These are phyloP conservation scores for Cephus cinctus DNA, from an alignment of 1,140 invertebrate genomes.

Conservation along the genomic window DNA sequence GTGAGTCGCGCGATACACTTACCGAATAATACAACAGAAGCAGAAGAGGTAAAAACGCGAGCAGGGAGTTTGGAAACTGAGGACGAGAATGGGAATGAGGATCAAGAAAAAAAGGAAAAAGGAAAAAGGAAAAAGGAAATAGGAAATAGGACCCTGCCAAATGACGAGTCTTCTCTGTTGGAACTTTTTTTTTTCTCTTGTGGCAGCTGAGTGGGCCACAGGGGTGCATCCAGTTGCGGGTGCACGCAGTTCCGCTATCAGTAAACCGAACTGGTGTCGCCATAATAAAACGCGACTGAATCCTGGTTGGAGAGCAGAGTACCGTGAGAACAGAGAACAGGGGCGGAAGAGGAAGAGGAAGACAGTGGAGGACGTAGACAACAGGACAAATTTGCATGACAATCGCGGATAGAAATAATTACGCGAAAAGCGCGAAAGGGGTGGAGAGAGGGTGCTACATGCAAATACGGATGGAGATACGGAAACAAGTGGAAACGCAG, in stretches of 20 bases:
- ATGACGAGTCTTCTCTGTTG: neutral
- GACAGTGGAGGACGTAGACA: neutral
- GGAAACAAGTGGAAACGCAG: too few species aligned
- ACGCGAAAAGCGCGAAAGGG: slow-evolving; percentile 1
- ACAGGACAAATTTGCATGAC: slow-evolving; percentile 4
- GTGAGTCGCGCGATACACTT: too few species aligned
- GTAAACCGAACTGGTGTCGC: too few species aligned
- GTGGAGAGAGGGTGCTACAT: too few species aligned
- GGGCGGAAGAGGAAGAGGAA: neutral
- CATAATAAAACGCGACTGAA: neutral
- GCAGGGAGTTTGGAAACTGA: neutral
- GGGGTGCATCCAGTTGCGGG: neutral
- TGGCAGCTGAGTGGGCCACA: too few species aligned
- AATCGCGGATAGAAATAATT: slow-evolving; percentile 3
- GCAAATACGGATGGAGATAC: too few species aligned
- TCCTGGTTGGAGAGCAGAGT: neutral
- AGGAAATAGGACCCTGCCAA: neutral
- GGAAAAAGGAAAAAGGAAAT: neutral
- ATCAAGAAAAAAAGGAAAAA: neutral
- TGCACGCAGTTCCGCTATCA: neutral
- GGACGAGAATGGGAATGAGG: neutral
- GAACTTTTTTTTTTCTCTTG: too few species aligned
- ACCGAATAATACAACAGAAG: too few species aligned
- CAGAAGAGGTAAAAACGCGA: neutral
- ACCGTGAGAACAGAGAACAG: neutral